These are phyloP conservation scores for Pandemis cinnamomeana DNA, from an alignment of 2,888 invertebrate species.

Conservation along the genomic window DNA sequence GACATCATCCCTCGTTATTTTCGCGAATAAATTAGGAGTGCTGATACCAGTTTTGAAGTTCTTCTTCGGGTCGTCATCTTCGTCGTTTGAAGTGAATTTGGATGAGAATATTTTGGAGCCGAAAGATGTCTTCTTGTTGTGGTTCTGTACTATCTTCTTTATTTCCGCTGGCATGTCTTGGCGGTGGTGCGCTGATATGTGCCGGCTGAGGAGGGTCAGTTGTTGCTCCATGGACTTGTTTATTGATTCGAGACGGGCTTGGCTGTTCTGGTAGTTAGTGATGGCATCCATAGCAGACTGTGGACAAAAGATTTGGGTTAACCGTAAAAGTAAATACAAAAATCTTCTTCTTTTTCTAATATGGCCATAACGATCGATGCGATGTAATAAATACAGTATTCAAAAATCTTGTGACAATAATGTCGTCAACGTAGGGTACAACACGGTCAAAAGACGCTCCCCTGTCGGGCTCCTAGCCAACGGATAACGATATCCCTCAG, in stretches of 20 bases:
- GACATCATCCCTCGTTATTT: conserved; percentile 64
- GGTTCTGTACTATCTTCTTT: conserved; percentile 88
- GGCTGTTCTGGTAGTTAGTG: conserved; percentile 85
- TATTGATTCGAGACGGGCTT: conserved; percentile 88
- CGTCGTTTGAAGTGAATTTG: conserved; percentile 68
- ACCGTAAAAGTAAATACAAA: not conserved
- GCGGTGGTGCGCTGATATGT: conserved; percentile 87
- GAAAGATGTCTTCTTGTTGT: conserved; percentile 70
- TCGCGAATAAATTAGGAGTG: conserved; percentile 76
- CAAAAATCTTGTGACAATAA: no score
- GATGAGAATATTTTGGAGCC: conserved; percentile 76
- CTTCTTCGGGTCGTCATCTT: conserved; percentile 72
- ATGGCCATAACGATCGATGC: no score
- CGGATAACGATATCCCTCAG: no score
- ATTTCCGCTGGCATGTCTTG: conserved; percentile 90
- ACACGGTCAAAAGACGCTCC: no score
- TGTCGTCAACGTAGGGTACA: no score
- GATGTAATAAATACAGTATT: no score
- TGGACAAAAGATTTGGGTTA: conserved; percentile 41
- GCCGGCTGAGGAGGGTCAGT: conserved; percentile 88
- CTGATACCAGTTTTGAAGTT: conserved; percentile 70
- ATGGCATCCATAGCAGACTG: conserved; percentile 88
- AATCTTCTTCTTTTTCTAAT: no score
- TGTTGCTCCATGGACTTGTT: conserved; percentile 90
- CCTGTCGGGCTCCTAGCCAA: no score